Percentiles rank a stretch among this genome's conserved stretches.
Conservation (phyloP, 2,888 invertebrate genomes). For the Odiellus spinosus region DNA sequence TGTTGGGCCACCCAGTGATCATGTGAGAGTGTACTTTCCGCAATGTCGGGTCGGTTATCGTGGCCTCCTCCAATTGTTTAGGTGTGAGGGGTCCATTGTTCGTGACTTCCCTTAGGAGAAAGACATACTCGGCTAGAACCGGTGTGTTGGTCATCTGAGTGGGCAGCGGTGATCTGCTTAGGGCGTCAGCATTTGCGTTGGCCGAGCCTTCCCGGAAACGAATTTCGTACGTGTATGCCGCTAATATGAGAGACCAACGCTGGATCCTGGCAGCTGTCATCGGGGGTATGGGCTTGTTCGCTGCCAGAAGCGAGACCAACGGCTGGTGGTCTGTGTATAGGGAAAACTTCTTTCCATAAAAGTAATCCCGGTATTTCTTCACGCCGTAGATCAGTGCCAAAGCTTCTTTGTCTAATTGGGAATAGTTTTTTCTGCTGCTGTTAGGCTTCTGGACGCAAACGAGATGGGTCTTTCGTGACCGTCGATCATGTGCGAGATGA, state of each 20-base stretch:
- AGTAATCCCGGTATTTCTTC: slow-evolving; percentile 29
- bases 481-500: slow-evolving; percentile 24
- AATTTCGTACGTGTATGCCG: slow-evolving; percentile 26
- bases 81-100: too few relatives aligned
- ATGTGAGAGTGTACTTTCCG: too few relatives aligned
- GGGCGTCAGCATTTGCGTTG: slow-evolving; percentile 24
- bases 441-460: slow-evolving; percentile 20
- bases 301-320: slow-evolving; percentile 20
- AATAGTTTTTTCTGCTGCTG: slow-evolving; percentile 11
- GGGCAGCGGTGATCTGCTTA: slow-evolving; percentile 22
- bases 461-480: slow-evolving; percentile 27
- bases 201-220: slow-evolving; percentile 21
- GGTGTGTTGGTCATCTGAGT: too few relatives aligned
- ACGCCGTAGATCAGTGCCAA: slow-evolving; percentile 28
- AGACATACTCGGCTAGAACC: too few relatives aligned
- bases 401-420: slow-evolving; percentile 21
- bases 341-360: slow-evolving; percentile 30
- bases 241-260: slow-evolving; percentile 23
- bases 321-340: slow-evolving; percentile 31
- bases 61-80: too few relatives aligned
- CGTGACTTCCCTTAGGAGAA: too few relatives aligned
- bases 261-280: slow-evolving; percentile 23
- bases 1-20: too few relatives aligned
- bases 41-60: too few relatives aligned
- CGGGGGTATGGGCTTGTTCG: slow-evolving; percentile 17